Conservation (phyloP, 2,797 vertebrate species). For the Hippoglossus hippoglossus region DNA sequence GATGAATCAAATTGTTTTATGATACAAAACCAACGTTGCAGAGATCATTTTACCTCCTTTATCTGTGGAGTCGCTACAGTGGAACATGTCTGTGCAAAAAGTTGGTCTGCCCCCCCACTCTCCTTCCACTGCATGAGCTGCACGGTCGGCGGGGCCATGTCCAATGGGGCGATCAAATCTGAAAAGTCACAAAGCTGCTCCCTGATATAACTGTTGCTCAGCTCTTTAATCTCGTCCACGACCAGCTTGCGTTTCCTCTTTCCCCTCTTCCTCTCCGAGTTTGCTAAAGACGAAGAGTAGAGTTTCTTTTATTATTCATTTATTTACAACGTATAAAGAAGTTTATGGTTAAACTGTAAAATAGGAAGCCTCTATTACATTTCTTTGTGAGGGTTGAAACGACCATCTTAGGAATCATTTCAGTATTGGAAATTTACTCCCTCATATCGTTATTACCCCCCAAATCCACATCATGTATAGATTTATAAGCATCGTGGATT, state of each 20-base stretch:
- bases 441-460: too few relatives aligned
- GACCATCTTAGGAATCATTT: too few relatives aligned
- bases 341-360: too few relatives aligned
- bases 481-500: background rate
- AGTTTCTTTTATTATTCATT: too few relatives aligned
- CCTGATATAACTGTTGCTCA: slow-evolving; percentile 75
- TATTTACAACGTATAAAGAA: too few relatives aligned
- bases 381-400: too few relatives aligned
- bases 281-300: slow-evolving; percentile 59
- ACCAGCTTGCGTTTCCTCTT: slow-evolving; percentile 79
- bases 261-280: slow-evolving; percentile 59
- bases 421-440: too few relatives aligned
- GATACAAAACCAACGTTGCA: background rate
- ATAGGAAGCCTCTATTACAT: background rate
- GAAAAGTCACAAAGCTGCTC: slow-evolving; percentile 76
- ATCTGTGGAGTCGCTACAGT: slow-evolving; percentile 60
- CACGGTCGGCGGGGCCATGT: slow-evolving; percentile 81
- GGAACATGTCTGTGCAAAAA: slow-evolving; percentile 73
- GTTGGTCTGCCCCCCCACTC: slow-evolving; percentile 69
- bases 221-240: slow-evolving; percentile 78
- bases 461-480: background rate
- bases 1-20: background rate
- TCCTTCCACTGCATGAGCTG: slow-evolving; percentile 83
- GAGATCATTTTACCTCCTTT: slow-evolving; percentile 67
- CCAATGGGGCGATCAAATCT: slow-evolving; percentile 69